Conservation (phyloP, 2,113 vertebrate species). For the Peucedramus taeniatus region DNA sequence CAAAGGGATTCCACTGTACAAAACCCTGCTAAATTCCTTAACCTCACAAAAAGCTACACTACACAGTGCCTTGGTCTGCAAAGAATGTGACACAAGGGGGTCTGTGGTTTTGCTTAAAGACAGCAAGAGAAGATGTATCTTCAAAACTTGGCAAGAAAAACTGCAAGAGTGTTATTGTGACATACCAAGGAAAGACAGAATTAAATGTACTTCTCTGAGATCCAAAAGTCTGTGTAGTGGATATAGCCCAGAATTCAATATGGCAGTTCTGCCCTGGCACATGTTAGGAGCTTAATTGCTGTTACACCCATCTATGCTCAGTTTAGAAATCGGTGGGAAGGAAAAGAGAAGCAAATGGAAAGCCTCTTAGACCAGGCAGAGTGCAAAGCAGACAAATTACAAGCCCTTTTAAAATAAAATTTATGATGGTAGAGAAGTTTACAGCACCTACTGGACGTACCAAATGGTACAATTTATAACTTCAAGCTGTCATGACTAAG, state of each 20-base stretch:
- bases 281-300: background rate
- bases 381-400: background rate
- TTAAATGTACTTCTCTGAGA: background rate
- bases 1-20: background rate
- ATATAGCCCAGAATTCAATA: background rate
- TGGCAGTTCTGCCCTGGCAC: background rate
- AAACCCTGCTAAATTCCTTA: background rate
- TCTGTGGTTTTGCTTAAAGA: background rate
- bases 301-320: background rate
- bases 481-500: background rate
- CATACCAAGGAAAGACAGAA: background rate
- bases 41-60: background rate
- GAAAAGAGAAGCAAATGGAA: background rate
- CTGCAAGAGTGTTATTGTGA: background rate
- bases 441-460: background rate
- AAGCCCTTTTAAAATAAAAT: background rate
- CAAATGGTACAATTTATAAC: background rate
- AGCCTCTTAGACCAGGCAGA: background rate
- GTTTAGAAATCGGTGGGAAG: background rate
- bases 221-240: background rate
- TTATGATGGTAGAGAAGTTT: background rate
- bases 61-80: background rate
- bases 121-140: background rate
- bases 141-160: background rate
- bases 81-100: background rate